Base-by-base conservation (phyloP, 2,113 vertebrate genomes). In the Halcyon malimbica region DNA sequence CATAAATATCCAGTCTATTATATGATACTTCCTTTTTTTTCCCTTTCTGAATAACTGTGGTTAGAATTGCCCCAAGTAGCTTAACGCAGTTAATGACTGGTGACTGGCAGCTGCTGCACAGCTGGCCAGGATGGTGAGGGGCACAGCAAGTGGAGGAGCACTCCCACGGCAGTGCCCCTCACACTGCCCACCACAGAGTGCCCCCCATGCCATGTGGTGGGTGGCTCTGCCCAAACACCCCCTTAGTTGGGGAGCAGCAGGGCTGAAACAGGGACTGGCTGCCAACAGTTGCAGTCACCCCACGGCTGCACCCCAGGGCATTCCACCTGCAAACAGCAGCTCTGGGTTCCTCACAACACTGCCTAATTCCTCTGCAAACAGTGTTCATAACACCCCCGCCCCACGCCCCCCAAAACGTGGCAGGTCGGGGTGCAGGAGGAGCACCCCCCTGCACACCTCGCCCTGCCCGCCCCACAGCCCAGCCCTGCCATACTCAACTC, bases 381-480 rank as follows among this genome's bases (percentile, higher is more conserved):
- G 62, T 1, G 1, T 4, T 67, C 35, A 1, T 9, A 20, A 60
- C 24, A 15, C 8, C 28, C 24, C 12, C 0, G 6, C 9, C 48
- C 31, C 0, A 24, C 0, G 2, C 13, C 25, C 35, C 31, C 17
- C 44, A 24, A 8, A 25, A 10, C 0, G 15, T 8, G 1, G 18
- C 11, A 5, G 42, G 35, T 13, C 5, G 1, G n/a, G 51, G 5
- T 2, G 1, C 0, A 0, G 41, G 12, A 48, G 28, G 29, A 41
- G 69, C 25, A 26, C n/a, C 42, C 42, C 16, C 6, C 42, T 44
- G 42, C 15, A 16, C 42, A 5, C 42, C 42, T 44, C 16, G 16
- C 42, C 42, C 42, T 16, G 42, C 15, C 16, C 42, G 16, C 44
- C 20, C 14, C 54, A 19, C 17, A 13, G 8, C 24, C 69, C 77